Conservation (phyloP, 2,888 invertebrate genomes). For the Drosophila borborema region DNA sequence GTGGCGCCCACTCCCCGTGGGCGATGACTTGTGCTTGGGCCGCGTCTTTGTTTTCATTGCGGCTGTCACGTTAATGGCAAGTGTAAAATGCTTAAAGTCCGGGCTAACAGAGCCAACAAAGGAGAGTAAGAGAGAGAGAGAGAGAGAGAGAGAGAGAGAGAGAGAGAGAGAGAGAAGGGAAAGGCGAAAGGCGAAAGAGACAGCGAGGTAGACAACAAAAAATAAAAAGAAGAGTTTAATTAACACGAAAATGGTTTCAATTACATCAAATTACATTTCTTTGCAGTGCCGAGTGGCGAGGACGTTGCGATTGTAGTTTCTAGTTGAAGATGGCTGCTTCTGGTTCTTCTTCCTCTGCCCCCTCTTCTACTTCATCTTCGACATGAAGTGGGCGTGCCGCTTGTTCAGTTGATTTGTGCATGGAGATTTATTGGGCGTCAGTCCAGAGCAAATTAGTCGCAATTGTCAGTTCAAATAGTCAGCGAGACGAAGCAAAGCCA, state of each 20-base stretch:
- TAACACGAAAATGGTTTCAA: conserved; percentile 81
- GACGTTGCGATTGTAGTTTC: conserved; percentile 66
- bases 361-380: no score
- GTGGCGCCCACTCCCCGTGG: conserved; percentile 12
- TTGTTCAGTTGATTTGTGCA: conserved; percentile 76
- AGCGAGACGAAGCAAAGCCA: conserved; percentile 2
- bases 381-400: conserved; percentile 37
- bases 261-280: conserved; percentile 81
- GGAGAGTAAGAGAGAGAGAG: background rate
- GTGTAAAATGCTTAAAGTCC: conserved; percentile 80
- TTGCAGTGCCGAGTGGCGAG: conserved; percentile 59
- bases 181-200: background rate
- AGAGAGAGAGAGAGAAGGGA: background rate
- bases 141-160: no score
- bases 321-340: conserved; percentile 28
- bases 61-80: conserved; percentile 82
- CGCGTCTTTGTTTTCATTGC: conserved; percentile 80
- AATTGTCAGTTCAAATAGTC: conserved; percentile 75
- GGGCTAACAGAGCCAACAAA: conserved; percentile 29
- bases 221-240: conserved; percentile 76
- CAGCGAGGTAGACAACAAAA: conserved; percentile 17
- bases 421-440: conserved; percentile 80
- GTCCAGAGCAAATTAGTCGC: conserved; percentile 75
- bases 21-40: conserved; percentile 71
- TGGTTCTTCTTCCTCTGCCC: background rate